Percentiles rank a stretch among this genome's conserved stretches.
phyloP scores from a whole-genome alignment of 2,113 vertebrate genomes.

The Bucco capensis region DNA sequence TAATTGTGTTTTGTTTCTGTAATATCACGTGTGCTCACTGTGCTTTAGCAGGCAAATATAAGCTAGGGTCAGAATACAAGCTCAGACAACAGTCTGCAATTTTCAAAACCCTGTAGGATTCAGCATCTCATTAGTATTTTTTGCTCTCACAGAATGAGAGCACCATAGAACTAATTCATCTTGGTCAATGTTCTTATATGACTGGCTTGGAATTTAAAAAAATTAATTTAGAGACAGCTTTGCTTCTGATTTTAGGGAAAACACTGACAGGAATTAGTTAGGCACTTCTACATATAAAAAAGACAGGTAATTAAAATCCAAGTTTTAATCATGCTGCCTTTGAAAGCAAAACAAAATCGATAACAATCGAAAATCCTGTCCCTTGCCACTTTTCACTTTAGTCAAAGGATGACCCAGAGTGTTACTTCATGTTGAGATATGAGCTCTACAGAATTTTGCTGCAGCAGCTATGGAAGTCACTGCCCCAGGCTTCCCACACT shows the following conservation, averaged over 20 bases:
- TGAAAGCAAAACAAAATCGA: slow-evolving; percentile 25
- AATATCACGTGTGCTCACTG: background rate
- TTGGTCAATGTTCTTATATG: background rate
- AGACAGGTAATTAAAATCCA: slow-evolving; percentile 19
- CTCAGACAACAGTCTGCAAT: background rate
- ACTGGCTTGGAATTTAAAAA: background rate
- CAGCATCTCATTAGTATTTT: background rate
- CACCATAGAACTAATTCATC: background rate
- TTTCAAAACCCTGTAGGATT: background rate
- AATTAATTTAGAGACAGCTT: background rate
- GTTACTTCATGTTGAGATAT: background rate
- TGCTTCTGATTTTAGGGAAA: slow-evolving; percentile 22
- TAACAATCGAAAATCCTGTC: background rate
- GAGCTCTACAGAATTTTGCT: background rate
- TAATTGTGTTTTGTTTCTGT: background rate
- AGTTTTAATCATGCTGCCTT: slow-evolving; percentile 9
- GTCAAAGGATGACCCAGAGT: background rate
- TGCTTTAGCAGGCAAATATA: background rate
- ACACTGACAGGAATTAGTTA: slow-evolving; percentile 20
- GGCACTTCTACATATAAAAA: background rate
- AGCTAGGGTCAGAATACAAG: background rate
- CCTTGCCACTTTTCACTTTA: background rate
- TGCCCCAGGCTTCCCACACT: background rate
- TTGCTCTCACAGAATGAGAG: background rate
- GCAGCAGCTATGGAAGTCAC: background rate